These are phyloP conservation scores for Orgyia antiqua DNA, from an alignment of 2,888 invertebrate genomes.

Conservation along the genomic window DNA sequence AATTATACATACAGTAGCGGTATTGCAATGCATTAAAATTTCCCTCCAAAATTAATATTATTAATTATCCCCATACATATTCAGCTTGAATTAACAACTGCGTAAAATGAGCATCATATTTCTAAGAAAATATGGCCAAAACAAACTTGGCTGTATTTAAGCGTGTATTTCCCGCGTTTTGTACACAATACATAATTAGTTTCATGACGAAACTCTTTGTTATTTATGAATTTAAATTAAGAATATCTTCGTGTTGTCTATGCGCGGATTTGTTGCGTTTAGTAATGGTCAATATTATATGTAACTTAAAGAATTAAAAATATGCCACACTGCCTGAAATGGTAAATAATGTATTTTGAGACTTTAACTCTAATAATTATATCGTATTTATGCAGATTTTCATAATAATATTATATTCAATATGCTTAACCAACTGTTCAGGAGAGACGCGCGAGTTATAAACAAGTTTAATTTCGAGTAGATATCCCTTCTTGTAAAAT, in stretches of 20 bases:
- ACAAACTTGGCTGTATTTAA: conserved; percentile 4
- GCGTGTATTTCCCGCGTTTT: conserved; percentile 15
- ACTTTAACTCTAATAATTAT: too few relatives aligned
- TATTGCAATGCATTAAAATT: too few relatives aligned
- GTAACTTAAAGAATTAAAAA: too few relatives aligned
- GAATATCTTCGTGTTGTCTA: conserved; percentile 15
- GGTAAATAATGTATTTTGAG: too few relatives aligned
- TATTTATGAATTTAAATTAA: conserved; percentile 12
- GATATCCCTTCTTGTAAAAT: too few relatives aligned
- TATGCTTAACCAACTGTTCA: too few relatives aligned
- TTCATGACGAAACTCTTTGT: conserved; percentile 22
- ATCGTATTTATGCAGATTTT: too few relatives aligned
- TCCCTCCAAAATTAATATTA: not conserved
- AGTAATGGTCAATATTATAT: conserved; percentile 15
- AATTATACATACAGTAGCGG: too few relatives aligned
- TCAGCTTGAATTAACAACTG: not conserved
- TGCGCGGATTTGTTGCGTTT: conserved; percentile 11
- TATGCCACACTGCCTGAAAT: too few relatives aligned
- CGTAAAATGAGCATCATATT: conserved; percentile 2
- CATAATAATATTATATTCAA: too few relatives aligned
- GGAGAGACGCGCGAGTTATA: too few relatives aligned
- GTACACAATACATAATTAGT: conserved; percentile 25
- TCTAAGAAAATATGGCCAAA: conserved; percentile 6
- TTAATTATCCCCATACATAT: not conserved
- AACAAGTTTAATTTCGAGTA: too few relatives aligned